These are phyloP conservation scores for Neolamprologus kungweensis DNA, from an alignment of 2,113 vertebrate species.

Conservation along the genomic window DNA sequence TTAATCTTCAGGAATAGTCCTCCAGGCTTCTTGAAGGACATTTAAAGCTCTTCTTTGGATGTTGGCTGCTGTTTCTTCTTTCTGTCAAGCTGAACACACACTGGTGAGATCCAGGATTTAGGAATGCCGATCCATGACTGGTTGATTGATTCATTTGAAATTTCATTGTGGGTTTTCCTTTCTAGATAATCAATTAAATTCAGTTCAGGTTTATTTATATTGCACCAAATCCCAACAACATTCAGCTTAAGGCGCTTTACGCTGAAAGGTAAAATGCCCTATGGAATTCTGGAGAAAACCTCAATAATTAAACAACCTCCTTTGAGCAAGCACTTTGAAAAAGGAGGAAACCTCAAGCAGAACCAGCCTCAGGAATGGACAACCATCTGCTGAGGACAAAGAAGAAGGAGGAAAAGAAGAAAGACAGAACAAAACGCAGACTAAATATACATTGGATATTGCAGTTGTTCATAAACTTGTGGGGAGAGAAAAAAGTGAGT, in stretches of 20 bases:
- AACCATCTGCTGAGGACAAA: not conserved
- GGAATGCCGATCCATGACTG: not conserved
- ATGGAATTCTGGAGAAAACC: not conserved
- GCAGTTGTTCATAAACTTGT: accelerated
- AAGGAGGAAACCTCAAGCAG: not conserved
- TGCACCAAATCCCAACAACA: not conserved
- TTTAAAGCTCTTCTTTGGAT: no score
- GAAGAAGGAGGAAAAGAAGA: not conserved
- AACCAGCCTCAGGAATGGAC: not conserved
- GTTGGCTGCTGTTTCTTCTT: not conserved
- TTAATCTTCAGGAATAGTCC: no score
- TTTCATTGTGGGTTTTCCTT: not conserved
- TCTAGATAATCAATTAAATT: not conserved
- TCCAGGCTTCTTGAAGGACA: no score
- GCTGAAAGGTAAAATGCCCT: accelerated
- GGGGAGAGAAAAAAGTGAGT: not conserved
- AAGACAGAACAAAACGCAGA: not conserved
- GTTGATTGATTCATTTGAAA: not conserved
- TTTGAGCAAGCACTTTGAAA: not conserved
- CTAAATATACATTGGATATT: accelerated
- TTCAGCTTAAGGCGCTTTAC: not conserved
- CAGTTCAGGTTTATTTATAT: not conserved
- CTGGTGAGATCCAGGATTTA: not conserved
- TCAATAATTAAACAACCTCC: not conserved
- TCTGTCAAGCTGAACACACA: accelerated